Evolutionary conservation across 2,113 vertebrate genomes (phyloP), one percentile per base, ranked within the genome.

Genomic region (human): DNA sequence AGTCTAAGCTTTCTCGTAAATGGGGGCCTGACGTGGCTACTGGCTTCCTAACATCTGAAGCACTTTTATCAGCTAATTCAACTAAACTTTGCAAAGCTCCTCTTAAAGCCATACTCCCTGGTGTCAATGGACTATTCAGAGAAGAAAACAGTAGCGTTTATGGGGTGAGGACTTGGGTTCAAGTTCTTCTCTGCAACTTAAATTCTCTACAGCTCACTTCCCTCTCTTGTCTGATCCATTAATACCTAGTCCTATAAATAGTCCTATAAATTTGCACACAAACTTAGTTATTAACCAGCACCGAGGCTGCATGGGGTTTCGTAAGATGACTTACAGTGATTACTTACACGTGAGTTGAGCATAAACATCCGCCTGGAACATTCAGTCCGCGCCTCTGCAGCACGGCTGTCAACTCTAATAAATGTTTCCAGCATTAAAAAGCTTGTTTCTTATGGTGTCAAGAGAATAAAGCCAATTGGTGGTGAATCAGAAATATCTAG

Each of bases 51-150:
- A 55, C 45, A 59, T 30, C 78, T 12, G 2, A 76, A 89, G 50
- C 23, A 5, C n/a, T 57, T 80, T 25, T 1, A 8, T 78, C 11
- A 11, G 4, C 38, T 50, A 35, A 4, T 38, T 64, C 59, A 38
- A 35, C 50, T 7, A 6, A 48, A 50, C 6, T 5, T 22, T 40
- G 35, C 35, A 12, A 78, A 83, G 40, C 32, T 68, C 32, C 55
- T 87, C 64, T 38, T 6, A n/a, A 72, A 87, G 45, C 6, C 2
- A 38, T n/a, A 13, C 66, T 82, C 17, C 35, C 20, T 25, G 23
- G 23, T 6, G 17, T 2, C 8, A 3, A 17, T 32, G 30, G 6
- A 27, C 68, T 43, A 6, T 0, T 64, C 50, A 8, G n/a, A n/a
- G 52, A 88, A 64, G 66, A 38, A 61, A 72, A 87, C 12, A 83